Percentiles rank a stretch among this genome's conserved stretches.
Evolutionary conservation across 2,888 invertebrate species (phyloP).

Genomic region (Aethes cnicana): DNA sequence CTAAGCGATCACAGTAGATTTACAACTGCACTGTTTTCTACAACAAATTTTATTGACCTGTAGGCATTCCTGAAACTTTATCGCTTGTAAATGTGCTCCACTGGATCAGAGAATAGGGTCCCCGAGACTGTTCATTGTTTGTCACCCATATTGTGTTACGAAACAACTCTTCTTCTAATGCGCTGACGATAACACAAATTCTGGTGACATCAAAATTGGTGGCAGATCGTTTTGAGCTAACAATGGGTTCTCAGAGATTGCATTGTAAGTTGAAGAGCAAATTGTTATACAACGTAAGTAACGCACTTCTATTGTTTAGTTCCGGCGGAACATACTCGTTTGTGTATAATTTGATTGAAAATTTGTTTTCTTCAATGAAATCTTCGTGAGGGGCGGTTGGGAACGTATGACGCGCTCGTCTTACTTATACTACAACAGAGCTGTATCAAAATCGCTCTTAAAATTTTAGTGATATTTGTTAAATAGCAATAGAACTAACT

Average conservation of each 20-base stretch:
- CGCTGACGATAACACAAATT: slow-evolving; percentile 32
- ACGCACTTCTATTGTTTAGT: slow-evolving; percentile 1
- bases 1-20: too few relatives aligned
- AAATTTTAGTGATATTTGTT: too few relatives aligned
- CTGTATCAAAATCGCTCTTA: too few relatives aligned
- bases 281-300: slow-evolving; percentile 17
- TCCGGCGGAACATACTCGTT: background rate
- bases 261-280: slow-evolving; percentile 8
- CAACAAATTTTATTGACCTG: background rate
- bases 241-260: slow-evolving; percentile 18
- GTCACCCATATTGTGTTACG: slow-evolving; percentile 33
- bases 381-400: too few relatives aligned
- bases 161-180: slow-evolving; percentile 29
- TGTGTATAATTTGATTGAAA: background rate
- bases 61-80: background rate
- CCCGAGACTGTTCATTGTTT: slow-evolving; percentile 32
- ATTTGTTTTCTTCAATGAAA: too few relatives aligned
- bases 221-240: slow-evolving; percentile 8
- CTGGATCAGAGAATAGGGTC: slow-evolving; percentile 19
- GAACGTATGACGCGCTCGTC: too few relatives aligned
- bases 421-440: too few relatives aligned
- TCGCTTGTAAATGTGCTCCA: background rate
- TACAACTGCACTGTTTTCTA: too few relatives aligned
- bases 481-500: too few relatives aligned
- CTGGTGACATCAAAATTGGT: slow-evolving; percentile 29